Conservation (phyloP, 2,113 vertebrate species). For the Promerops cafer region DNA sequence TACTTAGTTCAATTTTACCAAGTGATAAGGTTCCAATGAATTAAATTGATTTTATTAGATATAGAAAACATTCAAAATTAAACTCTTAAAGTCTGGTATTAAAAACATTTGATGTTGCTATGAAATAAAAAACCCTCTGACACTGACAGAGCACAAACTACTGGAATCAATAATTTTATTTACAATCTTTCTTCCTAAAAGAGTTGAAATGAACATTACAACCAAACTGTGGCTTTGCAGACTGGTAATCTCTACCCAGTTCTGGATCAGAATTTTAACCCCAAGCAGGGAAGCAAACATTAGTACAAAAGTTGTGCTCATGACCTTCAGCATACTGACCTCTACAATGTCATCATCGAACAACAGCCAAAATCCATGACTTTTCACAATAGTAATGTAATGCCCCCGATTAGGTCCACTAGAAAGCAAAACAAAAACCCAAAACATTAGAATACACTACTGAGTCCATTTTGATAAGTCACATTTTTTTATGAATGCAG, state of each 20-base stretch:
- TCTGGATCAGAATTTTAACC: not conserved
- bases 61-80: not conserved
- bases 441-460: not conserved
- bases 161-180: not conserved
- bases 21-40: not conserved
- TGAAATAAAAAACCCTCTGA: not conserved
- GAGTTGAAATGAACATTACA: not conserved
- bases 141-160: not conserved
- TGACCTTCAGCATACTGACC: conserved; percentile 72
- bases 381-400: conserved; percentile 98
- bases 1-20: not conserved
- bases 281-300: not conserved
- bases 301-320: not conserved
- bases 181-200: not conserved
- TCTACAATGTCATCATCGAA: conserved; percentile 98
- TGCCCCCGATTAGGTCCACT: conserved; percentile 95
- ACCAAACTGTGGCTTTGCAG: not conserved
- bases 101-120: not conserved
- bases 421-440: conserved; percentile 7
- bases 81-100: not conserved
- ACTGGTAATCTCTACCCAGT: not conserved
- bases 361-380: conserved; percentile 96
- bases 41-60: not conserved
- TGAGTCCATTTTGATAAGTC: not conserved
- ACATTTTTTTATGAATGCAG: not conserved